A percentile compares a stretch with the other conserved stretches of the same genome.
Conservation (phyloP, 2,888 invertebrate genomes). For the Leptopterna dolabrata region DNA sequence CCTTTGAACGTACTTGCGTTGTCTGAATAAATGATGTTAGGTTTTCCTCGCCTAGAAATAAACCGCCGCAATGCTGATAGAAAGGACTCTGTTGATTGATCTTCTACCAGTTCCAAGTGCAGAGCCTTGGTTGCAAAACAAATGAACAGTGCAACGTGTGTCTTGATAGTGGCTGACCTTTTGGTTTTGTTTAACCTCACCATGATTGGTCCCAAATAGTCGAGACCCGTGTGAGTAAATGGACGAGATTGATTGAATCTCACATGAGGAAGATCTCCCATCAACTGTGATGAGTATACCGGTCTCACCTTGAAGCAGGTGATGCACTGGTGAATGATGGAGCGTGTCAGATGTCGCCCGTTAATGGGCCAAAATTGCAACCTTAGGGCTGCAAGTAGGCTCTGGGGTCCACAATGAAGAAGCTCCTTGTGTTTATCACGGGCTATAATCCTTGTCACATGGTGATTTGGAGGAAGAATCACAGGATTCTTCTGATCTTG, state of each 20-base stretch:
- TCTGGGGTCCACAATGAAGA: neutral
- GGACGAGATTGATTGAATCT: constrained; percentile 61
- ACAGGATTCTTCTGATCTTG: neutral
- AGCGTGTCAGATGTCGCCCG: too few relatives aligned
- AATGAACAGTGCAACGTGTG: constrained; percentile 61
- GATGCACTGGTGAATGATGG: too few relatives aligned
- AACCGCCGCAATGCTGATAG: constrained; percentile 62
- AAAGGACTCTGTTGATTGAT: constrained; percentile 61
- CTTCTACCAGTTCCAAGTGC: constrained; percentile 62
- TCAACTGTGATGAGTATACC: constrained; percentile 59
- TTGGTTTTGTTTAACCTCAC: constrained; percentile 59
- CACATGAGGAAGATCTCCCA: constrained; percentile 63
- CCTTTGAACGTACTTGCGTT: constrained; percentile 64
- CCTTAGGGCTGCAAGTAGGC: neutral
- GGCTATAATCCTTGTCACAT: neutral
- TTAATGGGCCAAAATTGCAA: neutral
- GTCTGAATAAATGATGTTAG: constrained; percentile 61
- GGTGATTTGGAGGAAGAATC: constrained; percentile 13
- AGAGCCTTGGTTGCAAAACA: constrained; percentile 63
- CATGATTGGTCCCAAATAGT: constrained; percentile 63
- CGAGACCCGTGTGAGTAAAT: constrained; percentile 62
- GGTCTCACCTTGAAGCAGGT: constrained; percentile 59
- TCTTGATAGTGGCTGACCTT: constrained; percentile 51
- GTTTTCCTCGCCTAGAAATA: constrained; percentile 61
- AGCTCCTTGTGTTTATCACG: neutral